Conservation (phyloP, 2,888 invertebrate genomes). For the Antheraea yamamai region DNA sequence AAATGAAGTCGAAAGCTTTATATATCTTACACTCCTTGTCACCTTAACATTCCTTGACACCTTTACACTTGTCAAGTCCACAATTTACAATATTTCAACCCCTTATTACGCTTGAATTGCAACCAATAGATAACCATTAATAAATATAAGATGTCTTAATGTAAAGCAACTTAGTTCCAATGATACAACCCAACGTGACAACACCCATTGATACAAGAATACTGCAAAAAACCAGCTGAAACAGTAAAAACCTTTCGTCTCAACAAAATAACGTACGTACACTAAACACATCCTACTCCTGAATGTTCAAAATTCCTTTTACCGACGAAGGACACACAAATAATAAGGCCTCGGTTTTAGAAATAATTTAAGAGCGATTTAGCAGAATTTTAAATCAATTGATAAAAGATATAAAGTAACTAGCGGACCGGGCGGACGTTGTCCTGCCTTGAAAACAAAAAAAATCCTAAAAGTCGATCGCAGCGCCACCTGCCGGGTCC, state of each 20-base stretch:
- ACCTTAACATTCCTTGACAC: no score
- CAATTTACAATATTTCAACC: no score
- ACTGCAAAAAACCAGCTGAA: neutral
- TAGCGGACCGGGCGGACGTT: no score
- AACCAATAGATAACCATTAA: no score
- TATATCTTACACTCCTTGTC: no score
- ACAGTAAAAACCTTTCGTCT: neutral
- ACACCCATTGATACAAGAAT: neutral
- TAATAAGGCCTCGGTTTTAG: conserved; percentile 8
- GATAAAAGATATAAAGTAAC: neutral
- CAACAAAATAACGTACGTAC: conserved; percentile 17
- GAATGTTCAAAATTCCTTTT: conserved; percentile 26
- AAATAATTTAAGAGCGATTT: neutral
- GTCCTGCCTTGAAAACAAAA: no score
- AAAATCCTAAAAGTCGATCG: no score
- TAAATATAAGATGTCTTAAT: neutral
- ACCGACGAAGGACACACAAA: conserved; percentile 15
- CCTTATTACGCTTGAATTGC: no score
- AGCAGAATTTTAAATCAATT: neutral
- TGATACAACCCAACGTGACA: neutral
- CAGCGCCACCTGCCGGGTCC: no score
- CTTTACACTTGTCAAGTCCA: no score
- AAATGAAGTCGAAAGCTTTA: no score
- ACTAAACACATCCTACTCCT: conserved; percentile 23
- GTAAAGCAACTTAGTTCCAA: neutral